phyloP scores from a whole-genome alignment of 2,113 vertebrate species.

The Heliornis fulica region DNA sequence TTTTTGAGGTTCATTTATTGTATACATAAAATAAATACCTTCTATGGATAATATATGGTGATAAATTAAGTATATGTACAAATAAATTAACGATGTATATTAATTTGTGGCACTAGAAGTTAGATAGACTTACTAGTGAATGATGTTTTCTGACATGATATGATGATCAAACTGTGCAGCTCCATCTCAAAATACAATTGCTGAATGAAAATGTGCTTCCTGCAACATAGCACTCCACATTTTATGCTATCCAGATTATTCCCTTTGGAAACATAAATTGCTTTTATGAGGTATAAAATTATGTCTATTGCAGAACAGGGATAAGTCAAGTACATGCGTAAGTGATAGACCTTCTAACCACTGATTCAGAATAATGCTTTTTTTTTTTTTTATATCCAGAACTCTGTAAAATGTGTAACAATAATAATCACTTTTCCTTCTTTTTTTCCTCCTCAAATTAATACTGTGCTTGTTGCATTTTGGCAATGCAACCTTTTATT shows the following conservation, averaged over 20 bases:
- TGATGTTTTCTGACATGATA: constrained; percentile 72
- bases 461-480: constrained; percentile 32
- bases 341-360: constrained; percentile 82
- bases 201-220: constrained; percentile 81
- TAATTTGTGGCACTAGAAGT: constrained; percentile 73
- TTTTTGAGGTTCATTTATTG: constrained; percentile 45
- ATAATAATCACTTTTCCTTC: constrained; percentile 34
- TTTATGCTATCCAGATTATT: constrained; percentile 83
- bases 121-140: constrained; percentile 72
- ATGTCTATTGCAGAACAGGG: constrained; percentile 84
- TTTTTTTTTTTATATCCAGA: constrained; percentile 63
- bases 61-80: constrained; percentile 64
- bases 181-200: constrained; percentile 77
- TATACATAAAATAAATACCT: constrained; percentile 35
- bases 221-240: constrained; percentile 76
- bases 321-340: constrained; percentile 82
- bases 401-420: constrained; percentile 65
- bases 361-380: constrained; percentile 73
- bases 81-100: constrained; percentile 73
- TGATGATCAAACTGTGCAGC: constrained; percentile 77
- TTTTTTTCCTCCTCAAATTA: neutral
- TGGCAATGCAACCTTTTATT: constrained; percentile 27
- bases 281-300: constrained; percentile 88
- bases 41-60: constrained; percentile 42
- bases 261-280: constrained; percentile 87